Evolutionary conservation across 2,888 invertebrate species (phyloP), one percentile per base, ranked within the genome.

Genomic region (Liopterus haemorrhoidalis): DNA sequence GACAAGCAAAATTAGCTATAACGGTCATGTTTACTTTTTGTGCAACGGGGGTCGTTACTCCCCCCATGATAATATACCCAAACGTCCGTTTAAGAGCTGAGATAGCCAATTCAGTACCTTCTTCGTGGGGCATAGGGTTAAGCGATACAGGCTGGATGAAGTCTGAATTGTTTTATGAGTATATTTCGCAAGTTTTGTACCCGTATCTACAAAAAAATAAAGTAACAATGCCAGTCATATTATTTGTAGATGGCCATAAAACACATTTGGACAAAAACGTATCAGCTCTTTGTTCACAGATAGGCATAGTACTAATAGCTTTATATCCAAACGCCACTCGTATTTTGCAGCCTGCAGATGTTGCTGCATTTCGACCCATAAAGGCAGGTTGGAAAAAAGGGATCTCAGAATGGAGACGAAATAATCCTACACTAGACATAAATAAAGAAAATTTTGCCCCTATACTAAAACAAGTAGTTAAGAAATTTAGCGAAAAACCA

Each of bases 91-190:
- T 65, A 20, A 59, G 63, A 8, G 14, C 16, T 9, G 58, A 62
- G n/a, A 62, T 66, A 45, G 52, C 54, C 0, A 49, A 54, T 20
- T 54, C 52, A 16, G 53, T 66, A 41, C 63, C 64, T n/a, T 46
- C 54, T 43, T 53, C 59, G 19, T 67, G 65, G 66, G 63, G 65
- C 2, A 54, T 66, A 11, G 66, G 64, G 1, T 42, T 55, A 5
- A 61, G 59, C 21, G 64, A 66, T 6, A 62, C 56, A 40, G 67
- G 67, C 3, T 67, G 66, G 66, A 69, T 67, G 67, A 65, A 60
- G 16, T 36, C 59, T 1, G 64, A 65, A 27, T 19, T 64, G 6
- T 68, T 69, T 50, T 59, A 56, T 45, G 63, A 66, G 38, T 69
- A 66, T 42, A 60, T 66, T 16, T 52, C 56, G 16, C 62, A 59